Evolutionary conservation across 2,113 vertebrate genomes (phyloP).

Genomic region (Hyperopisus bebe): DNA sequence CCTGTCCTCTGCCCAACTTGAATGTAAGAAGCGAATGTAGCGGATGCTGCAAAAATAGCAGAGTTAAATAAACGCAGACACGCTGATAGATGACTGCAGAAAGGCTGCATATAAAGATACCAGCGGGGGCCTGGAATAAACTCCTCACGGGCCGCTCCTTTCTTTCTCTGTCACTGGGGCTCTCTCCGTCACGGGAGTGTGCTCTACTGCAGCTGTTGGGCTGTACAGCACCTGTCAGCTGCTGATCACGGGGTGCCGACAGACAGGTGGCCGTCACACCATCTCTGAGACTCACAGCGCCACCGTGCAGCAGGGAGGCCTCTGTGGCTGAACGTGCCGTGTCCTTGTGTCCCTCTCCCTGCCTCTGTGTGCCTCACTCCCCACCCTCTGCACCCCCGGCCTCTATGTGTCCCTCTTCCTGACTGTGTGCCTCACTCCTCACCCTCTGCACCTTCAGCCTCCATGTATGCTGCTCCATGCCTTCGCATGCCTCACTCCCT

Average conservation of each 20-base stretch:
- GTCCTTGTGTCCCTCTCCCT: too few species aligned
- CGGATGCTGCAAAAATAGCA: neutral
- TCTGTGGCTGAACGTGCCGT: neutral
- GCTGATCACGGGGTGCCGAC: slow-evolving; percentile 60
- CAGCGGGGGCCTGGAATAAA: neutral
- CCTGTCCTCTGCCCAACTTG: neutral
- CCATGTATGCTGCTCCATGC: neutral
- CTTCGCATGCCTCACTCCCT: neutral
- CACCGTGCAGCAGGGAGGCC: neutral
- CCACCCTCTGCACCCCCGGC: too few species aligned
- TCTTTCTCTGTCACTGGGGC: neutral
- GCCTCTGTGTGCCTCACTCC: too few species aligned
- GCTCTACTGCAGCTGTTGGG: slow-evolving; percentile 54
- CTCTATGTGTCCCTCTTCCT: too few species aligned
- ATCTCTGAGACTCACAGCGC: slow-evolving; percentile 32
- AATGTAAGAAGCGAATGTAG: neutral
- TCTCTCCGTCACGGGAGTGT: neutral
- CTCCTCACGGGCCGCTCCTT: neutral
- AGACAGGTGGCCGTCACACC: slow-evolving; percentile 56
- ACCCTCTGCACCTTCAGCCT: neutral
- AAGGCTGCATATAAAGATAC: neutral
- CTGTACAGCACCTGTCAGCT: slow-evolving; percentile 60
- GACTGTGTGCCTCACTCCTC: neutral
- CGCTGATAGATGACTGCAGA: neutral
- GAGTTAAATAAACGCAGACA: neutral